These are phyloP conservation scores for Dicentrarchus labrax DNA, from an alignment of 2,113 vertebrate species.

Conservation along the genomic window DNA sequence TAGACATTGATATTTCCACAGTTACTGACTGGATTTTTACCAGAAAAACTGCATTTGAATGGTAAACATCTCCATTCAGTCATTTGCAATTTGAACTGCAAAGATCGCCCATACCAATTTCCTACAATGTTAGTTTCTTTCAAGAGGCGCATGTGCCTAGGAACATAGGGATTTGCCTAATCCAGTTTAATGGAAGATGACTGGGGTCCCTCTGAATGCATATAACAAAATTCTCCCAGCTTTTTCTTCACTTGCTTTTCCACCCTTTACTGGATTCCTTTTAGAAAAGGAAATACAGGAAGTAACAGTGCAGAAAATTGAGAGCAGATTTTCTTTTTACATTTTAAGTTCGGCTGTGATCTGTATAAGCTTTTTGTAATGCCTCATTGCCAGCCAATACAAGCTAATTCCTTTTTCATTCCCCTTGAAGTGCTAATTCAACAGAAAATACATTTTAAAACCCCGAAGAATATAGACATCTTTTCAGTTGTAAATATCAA, in stretches of 20 bases:
- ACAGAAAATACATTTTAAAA: conserved; percentile 37
- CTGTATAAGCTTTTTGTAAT: conserved; percentile 23
- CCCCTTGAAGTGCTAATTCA: conserved; percentile 27
- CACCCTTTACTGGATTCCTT: conserved; percentile 41
- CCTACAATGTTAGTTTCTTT: no score
- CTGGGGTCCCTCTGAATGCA: not conserved
- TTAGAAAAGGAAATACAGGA: conserved; percentile 45
- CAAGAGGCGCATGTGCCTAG: not conserved
- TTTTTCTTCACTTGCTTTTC: conserved; percentile 7
- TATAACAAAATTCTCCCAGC: not conserved
- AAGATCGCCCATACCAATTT: no score
- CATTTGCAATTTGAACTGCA: not conserved
- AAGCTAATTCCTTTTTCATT: conserved; percentile 34
- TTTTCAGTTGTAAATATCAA: conserved; percentile 1
- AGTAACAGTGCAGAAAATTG: conserved; percentile 70
- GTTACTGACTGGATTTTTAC: not conserved
- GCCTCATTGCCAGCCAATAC: conserved; percentile 40
- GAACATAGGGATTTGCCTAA: not conserved
- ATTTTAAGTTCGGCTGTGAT: conserved; percentile 52
- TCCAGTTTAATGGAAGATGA: not conserved
- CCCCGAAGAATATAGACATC: not conserved
- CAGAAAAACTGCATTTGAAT: not conserved
- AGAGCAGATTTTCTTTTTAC: conserved; percentile 54
- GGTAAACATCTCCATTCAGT: no score
- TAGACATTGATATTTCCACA: not conserved